These are phyloP conservation scores for Clivina fossor DNA, from an alignment of 2,888 invertebrate genomes.

Conservation along the genomic window DNA sequence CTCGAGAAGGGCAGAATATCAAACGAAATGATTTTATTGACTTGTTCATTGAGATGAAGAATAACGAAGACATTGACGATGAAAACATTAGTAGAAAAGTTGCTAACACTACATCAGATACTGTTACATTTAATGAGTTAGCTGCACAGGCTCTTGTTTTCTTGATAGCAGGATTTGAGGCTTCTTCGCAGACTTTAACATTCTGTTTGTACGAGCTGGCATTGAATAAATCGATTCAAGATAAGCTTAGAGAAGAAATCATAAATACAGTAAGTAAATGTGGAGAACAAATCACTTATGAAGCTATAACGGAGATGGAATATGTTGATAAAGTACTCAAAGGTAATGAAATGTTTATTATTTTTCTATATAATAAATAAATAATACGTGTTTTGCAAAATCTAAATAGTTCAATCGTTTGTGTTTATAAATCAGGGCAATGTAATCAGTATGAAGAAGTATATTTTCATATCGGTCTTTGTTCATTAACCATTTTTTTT, in stretches of 20 bases:
- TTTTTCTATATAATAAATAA: too few species aligned
- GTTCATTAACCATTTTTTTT: too few species aligned
- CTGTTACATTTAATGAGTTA: too few species aligned
- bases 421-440: too few species aligned
- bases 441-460: too few species aligned
- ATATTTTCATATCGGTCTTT: too few species aligned
- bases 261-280: constrained; percentile 41
- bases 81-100: constrained; percentile 40
- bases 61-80: neutral
- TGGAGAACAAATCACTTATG: constrained; percentile 48
- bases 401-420: too few species aligned
- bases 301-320: constrained; percentile 51
- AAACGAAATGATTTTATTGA: constrained; percentile 23
- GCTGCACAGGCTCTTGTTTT: too few species aligned
- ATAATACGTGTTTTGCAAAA: too few species aligned
- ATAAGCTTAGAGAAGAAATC: constrained; percentile 50
- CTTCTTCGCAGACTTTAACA: too few species aligned
- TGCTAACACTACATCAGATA: constrained; percentile 52
- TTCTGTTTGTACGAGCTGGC: constrained; percentile 51
- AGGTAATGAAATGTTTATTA: constrained; percentile 42
- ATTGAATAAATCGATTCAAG: constrained; percentile 48
- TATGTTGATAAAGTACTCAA: constrained; percentile 53
- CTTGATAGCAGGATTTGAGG: too few species aligned
- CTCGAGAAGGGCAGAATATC: constrained; percentile 11
- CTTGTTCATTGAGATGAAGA: constrained; percentile 3